Percentiles rank a stretch among this genome's conserved stretches.
These are phyloP conservation scores for Mobula hypostoma DNA, from an alignment of 2,113 vertebrate genomes.

Conservation along the genomic window DNA sequence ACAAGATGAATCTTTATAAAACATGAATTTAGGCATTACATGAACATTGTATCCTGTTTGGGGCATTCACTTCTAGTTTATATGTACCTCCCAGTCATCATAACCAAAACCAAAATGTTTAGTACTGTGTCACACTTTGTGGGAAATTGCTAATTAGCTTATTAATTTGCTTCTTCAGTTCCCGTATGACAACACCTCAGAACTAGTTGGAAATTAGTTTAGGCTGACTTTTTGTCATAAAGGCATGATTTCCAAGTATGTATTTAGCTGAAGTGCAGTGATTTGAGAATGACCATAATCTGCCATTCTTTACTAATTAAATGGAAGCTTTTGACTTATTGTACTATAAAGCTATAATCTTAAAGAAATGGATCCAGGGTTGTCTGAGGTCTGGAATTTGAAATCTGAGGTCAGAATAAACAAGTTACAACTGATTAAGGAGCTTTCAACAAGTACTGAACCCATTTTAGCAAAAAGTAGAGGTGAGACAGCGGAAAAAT, in stretches of 20 bases:
- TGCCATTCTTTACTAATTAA: background rate
- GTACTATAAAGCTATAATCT: slow-evolving; percentile 16
- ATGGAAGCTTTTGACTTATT: background rate
- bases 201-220: too few relatives aligned
- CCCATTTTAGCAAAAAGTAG: background rate
- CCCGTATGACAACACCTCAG: too few relatives aligned
- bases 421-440: background rate
- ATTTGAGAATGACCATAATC: background rate
- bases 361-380: background rate
- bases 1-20: too few relatives aligned
- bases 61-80: background rate
- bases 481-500: background rate
- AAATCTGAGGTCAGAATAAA: slow-evolving; percentile 18
- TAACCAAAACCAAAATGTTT: too few relatives aligned
- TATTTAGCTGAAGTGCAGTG: background rate
- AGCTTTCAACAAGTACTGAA: background rate
- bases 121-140: too few relatives aligned
- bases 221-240: too few relatives aligned
- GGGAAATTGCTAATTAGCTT: too few relatives aligned
- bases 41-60: too few relatives aligned
- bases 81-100: background rate
- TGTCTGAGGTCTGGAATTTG: slow-evolving; percentile 7
- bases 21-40: too few relatives aligned
- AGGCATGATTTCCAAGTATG: too few relatives aligned
- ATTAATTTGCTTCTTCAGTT: too few relatives aligned